Percentiles rank a stretch among this genome's conserved stretches.
Conservation (phyloP, 2,888 invertebrate species). For the Platerodrilus igneus region DNA sequence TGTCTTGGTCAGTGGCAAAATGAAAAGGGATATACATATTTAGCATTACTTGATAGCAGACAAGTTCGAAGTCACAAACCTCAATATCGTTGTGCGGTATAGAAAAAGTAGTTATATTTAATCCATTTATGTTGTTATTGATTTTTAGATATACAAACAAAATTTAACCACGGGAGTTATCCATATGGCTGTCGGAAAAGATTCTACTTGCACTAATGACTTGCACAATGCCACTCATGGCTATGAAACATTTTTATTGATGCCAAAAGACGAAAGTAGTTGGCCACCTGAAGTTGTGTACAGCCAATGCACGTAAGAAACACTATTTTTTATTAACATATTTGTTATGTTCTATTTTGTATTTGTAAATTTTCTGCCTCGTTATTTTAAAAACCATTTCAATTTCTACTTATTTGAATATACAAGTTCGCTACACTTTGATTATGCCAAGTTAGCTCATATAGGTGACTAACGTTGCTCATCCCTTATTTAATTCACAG, state of each 20-base stretch:
- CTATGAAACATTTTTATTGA: slow-evolving; percentile 55
- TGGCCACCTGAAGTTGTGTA: slow-evolving; percentile 46
- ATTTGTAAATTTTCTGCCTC: background rate
- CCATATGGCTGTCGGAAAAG: slow-evolving; percentile 58
- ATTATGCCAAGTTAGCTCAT: too few relatives aligned
- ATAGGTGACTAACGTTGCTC: too few relatives aligned
- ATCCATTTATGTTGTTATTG: background rate
- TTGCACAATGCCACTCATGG: slow-evolving; percentile 51
- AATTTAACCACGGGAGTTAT: slow-evolving; percentile 52
- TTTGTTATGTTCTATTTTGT: slow-evolving; percentile 12
- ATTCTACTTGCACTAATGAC: slow-evolving; percentile 58
- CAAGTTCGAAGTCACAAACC: slow-evolving; percentile 47
- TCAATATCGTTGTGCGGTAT: slow-evolving; percentile 59
- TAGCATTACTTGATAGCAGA: slow-evolving; percentile 54
- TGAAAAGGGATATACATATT: slow-evolving; percentile 52
- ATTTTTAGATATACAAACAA: slow-evolving; percentile 48
- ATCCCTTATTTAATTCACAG: too few relatives aligned
- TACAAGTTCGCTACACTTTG: too few relatives aligned
- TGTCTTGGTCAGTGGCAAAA: slow-evolving; percentile 63
- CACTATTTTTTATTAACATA: slow-evolving; percentile 11
- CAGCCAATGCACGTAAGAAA: slow-evolving; percentile 40
- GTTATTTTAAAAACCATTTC: background rate
- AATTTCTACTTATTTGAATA: too few relatives aligned
- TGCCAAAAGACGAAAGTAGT: slow-evolving; percentile 38
- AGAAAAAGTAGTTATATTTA: slow-evolving; percentile 32